Percentiles rank a stretch among this genome's conserved stretches.
Conservation (phyloP, 2,888 invertebrate genomes). For the Cryptus armator region DNA sequence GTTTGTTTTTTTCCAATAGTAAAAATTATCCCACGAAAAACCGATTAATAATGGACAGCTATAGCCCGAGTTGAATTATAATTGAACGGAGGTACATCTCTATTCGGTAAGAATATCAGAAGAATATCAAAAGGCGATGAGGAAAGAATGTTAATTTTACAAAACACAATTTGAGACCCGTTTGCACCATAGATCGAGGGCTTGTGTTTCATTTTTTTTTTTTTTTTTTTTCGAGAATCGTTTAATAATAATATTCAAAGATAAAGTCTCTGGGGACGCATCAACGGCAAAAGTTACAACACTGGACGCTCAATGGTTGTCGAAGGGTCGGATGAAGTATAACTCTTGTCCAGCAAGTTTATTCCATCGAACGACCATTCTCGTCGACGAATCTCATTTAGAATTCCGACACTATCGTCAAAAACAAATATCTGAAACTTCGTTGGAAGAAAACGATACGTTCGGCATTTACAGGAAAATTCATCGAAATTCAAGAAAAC, state of each 20-base stretch:
- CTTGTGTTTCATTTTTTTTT: background rate
- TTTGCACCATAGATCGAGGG: background rate
- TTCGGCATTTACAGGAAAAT: slow-evolving; percentile 10
- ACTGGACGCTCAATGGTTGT: slow-evolving; percentile 36
- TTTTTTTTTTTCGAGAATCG: background rate
- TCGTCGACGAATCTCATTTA: slow-evolving; percentile 4
- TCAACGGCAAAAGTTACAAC: slow-evolving; percentile 44
- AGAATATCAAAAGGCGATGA: background rate
- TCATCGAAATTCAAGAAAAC: background rate
- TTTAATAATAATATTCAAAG: slow-evolving; percentile 7
- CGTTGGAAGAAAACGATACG: background rate
- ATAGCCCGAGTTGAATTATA: background rate
- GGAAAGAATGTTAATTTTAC: background rate
- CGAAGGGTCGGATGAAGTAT: slow-evolving; percentile 30
- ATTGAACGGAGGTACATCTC: background rate
- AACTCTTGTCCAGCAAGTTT: slow-evolving; percentile 57
- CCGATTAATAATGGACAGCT: background rate
- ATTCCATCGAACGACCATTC: slow-evolving; percentile 25
- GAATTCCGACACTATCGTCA: background rate
- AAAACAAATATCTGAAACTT: background rate
- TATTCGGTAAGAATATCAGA: background rate
- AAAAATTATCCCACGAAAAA: background rate
- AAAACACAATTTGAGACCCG: background rate
- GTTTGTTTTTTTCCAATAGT: background rate
- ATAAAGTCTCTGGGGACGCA: slow-evolving; percentile 41